Evolutionary conservation across 2,113 vertebrate genomes (phyloP).

Genomic region (Corythoichthys intestinalis): DNA sequence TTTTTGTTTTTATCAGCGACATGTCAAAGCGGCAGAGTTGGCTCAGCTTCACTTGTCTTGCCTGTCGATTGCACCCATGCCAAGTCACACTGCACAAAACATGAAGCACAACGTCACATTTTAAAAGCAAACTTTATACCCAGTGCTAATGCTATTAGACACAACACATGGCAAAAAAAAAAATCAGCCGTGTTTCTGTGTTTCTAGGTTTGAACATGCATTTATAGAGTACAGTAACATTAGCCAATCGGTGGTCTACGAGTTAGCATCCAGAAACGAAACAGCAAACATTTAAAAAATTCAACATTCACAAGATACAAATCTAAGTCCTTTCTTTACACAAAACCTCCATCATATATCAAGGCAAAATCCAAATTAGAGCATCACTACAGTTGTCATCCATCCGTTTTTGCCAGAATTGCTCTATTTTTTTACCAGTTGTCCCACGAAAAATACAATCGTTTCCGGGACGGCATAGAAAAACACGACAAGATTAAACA

Average conservation of each 20-base stretch:
- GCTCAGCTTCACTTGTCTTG: constrained; percentile 47
- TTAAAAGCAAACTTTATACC: not conserved
- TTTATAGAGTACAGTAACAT: not conserved
- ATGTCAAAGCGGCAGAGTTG: constrained; percentile 38
- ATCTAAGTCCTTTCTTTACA: not conserved
- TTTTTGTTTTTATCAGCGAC: constrained; percentile 49
- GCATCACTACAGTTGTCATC: not conserved
- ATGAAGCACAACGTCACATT: not conserved
- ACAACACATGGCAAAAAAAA: not conserved
- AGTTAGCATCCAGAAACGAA: not conserved
- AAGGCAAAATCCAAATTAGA: not conserved
- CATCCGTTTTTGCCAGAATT: too few relatives aligned
- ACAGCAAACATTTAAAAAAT: not conserved
- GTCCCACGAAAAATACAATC: too few relatives aligned
- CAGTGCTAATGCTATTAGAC: not conserved
- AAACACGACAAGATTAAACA: constrained; percentile 22
- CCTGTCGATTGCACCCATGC: constrained; percentile 26
- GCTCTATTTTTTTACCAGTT: too few relatives aligned
- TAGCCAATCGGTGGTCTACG: not conserved
- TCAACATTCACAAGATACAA: not conserved
- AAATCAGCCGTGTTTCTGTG: not conserved
- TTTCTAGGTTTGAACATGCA: not conserved
- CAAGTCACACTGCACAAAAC: constrained; percentile 40
- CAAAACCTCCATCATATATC: not conserved
- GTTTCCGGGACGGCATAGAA: not conserved